These are phyloP conservation scores for Centrocercus urophasianus DNA, from an alignment of 2,113 vertebrate genomes.

Conservation along the genomic window DNA sequence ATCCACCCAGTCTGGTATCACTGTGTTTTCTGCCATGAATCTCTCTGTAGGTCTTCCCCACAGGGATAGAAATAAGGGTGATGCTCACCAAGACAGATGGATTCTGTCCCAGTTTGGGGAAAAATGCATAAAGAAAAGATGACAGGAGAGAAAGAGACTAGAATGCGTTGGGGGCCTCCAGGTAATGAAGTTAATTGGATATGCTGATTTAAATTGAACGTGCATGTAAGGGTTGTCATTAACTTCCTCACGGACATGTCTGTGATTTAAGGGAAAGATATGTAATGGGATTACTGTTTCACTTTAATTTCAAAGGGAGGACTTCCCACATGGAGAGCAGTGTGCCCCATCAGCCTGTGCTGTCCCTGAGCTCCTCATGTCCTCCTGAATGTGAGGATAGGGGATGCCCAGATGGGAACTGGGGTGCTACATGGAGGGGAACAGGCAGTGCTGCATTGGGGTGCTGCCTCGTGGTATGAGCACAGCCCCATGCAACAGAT, in stretches of 20 bases:
- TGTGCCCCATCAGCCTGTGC: neutral
- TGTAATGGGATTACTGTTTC: conserved; percentile 59
- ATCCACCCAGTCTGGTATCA: neutral
- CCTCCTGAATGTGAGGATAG: accelerated
- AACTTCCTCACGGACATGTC: conserved; percentile 57
- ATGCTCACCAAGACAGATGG: neutral
- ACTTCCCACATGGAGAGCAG: neutral
- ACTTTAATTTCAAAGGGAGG: conserved; percentile 27
- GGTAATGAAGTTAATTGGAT: conserved; percentile 77
- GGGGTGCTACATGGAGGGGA: no score
- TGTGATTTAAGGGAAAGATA: conserved; percentile 67
- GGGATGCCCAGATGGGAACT: neutral
- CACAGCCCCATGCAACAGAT: neutral
- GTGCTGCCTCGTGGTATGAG: accelerated
- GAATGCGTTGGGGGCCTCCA: conserved; percentile 47
- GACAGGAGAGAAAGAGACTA: conserved; percentile 18
- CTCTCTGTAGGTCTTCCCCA: neutral
- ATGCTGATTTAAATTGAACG: conserved; percentile 69
- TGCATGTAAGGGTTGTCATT: conserved; percentile 68
- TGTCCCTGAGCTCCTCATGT: neutral
- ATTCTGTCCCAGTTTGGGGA: neutral
- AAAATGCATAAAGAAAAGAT: conserved; percentile 42
- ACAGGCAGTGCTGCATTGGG: neutral
- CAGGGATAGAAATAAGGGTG: neutral
- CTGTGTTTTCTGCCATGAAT: neutral